These are phyloP conservation scores for Struthidea cinerea DNA, from an alignment of 2,113 vertebrate genomes.

Conservation along the genomic window DNA sequence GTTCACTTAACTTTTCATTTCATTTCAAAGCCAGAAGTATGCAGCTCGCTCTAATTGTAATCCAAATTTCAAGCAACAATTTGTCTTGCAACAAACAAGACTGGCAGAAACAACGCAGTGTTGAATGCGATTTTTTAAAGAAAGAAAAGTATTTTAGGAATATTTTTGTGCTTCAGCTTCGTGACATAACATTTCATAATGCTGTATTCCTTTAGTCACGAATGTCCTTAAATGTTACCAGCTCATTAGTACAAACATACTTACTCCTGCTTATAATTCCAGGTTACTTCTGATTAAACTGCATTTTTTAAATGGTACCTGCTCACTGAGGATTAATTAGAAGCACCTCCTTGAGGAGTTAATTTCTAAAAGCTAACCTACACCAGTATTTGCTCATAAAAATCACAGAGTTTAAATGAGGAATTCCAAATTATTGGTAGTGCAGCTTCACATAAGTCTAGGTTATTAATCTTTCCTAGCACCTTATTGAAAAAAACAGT, in stretches of 20 bases:
- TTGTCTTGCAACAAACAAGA: neutral
- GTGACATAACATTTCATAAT: neutral
- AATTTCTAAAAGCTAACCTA: neutral
- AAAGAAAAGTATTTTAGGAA: neutral
- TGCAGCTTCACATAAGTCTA: neutral
- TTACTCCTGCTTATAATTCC: conserved; percentile 28
- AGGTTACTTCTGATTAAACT: conserved; percentile 38
- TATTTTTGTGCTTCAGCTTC: neutral
- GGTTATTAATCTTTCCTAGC: neutral
- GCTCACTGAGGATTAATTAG: conserved; percentile 35
- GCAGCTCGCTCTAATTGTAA: neutral
- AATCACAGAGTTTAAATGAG: neutral
- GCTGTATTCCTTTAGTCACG: neutral
- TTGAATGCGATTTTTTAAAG: neutral
- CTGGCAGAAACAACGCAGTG: neutral
- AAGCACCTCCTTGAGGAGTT: neutral
- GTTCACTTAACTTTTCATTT: neutral
- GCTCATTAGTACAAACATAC: conserved; percentile 13
- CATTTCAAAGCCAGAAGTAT: neutral
- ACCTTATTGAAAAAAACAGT: neutral
- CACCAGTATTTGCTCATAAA: neutral
- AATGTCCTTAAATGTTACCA: conserved; percentile 27
- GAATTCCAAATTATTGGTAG: neutral
- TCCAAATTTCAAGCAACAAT: neutral
- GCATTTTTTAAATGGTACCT: conserved; percentile 29